Conservation (phyloP, 2,888 invertebrate species). For the Scaptomyza tumidula region DNA sequence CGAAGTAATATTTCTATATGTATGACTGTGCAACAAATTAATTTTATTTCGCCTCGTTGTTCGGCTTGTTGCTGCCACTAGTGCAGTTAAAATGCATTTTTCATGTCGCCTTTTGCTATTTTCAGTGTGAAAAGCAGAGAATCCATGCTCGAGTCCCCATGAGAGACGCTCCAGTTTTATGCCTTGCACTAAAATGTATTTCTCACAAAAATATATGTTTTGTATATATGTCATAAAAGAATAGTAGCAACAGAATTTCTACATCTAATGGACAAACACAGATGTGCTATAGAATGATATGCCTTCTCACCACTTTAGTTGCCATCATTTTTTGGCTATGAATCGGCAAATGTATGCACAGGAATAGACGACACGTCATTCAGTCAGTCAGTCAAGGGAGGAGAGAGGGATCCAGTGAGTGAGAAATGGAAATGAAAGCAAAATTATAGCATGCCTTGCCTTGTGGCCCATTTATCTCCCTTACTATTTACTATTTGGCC, state of each 20-base stretch:
- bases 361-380: constrained; percentile 63
- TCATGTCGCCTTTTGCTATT: constrained; percentile 27
- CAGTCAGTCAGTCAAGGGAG: constrained; percentile 28
- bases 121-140: constrained; percentile 27
- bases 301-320: constrained; percentile 50
- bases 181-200: constrained; percentile 48
- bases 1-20: background rate
- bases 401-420: background rate
- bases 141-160: constrained; percentile 17
- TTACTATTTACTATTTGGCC: constrained; percentile 33
- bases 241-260: constrained; percentile 41
- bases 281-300: constrained; percentile 28
- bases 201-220: constrained; percentile 39
- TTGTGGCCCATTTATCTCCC: constrained; percentile 54
- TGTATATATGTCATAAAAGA: constrained; percentile 17
- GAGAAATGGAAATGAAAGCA: constrained; percentile 1
- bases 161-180: constrained; percentile 42
- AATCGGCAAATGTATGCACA: constrained; percentile 59
- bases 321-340: constrained; percentile 46
- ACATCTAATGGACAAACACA: constrained; percentile 62
- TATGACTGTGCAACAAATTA: constrained; percentile 50
- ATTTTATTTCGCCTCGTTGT: constrained; percentile 47
- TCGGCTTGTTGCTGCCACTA: constrained; percentile 20
- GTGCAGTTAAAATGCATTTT: constrained; percentile 31
- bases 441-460: constrained; percentile 55